These are phyloP conservation scores for Tadarida brasiliensis DNA, from an alignment of 2,797 vertebrate genomes.

Conservation along the genomic window DNA sequence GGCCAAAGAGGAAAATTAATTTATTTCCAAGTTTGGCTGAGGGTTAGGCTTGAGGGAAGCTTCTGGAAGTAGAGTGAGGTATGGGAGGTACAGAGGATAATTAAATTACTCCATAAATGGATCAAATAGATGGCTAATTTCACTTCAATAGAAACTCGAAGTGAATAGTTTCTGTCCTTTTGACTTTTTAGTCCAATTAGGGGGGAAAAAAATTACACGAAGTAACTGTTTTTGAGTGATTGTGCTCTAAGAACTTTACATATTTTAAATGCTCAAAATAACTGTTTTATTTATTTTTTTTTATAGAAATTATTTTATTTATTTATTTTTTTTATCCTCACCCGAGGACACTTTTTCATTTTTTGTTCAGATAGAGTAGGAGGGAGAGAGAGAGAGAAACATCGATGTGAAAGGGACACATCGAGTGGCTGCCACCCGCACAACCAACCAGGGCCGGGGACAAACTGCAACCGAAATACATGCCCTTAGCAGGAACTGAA, in stretches of 20 bases:
- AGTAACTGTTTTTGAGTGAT: neutral
- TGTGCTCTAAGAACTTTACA: neutral
- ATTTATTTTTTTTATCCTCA: too few relatives aligned
- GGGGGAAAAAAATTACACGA: neutral
- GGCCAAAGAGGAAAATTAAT: neutral
- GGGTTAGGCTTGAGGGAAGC: neutral
- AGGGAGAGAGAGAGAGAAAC: too few relatives aligned
- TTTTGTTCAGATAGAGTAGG: too few relatives aligned
- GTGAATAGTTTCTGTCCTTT: constrained; percentile 6
- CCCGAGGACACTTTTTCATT: too few relatives aligned
- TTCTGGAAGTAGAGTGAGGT: neutral
- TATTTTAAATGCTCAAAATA: constrained; percentile 55
- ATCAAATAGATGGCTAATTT: neutral
- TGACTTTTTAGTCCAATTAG: neutral
- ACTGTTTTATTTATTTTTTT: neutral
- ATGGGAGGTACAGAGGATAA: neutral
- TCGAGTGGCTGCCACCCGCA: too few relatives aligned
- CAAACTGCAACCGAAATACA: too few relatives aligned
- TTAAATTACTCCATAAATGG: neutral
- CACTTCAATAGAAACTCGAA: too few relatives aligned
- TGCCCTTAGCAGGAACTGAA: too few relatives aligned
- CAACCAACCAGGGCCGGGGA: too few relatives aligned
- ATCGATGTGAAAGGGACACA: too few relatives aligned
- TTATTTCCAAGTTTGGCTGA: neutral
- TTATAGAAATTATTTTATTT: too few relatives aligned